phyloP scores from a whole-genome alignment of 2,113 vertebrate species.

The Crotalus tigris region DNA sequence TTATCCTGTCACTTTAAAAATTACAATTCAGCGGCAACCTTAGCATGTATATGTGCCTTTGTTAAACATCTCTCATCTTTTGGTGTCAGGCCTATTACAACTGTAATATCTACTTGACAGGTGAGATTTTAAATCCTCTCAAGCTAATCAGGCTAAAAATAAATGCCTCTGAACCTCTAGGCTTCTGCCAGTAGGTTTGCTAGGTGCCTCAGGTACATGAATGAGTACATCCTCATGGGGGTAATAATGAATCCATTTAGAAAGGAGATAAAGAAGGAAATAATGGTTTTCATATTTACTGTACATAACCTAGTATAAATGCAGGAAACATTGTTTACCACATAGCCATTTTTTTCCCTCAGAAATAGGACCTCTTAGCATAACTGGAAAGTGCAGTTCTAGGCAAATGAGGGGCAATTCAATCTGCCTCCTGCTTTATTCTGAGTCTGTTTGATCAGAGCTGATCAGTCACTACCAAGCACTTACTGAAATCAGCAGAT shows the following conservation, averaged over 20 bases:
- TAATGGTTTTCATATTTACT: neutral
- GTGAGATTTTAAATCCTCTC: neutral
- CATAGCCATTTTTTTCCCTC: neutral
- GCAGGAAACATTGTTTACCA: neutral
- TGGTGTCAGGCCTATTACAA: neutral
- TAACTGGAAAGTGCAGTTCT: neutral
- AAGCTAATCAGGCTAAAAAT: neutral
- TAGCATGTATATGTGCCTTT: neutral
- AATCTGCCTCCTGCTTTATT: slow-evolving; percentile 8
- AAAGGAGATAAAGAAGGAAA: neutral
- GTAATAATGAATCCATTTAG: neutral
- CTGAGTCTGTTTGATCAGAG: neutral
- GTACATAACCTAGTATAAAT: neutral
- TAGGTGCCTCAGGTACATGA: neutral
- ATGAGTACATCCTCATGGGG: neutral
- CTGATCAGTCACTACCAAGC: neutral
- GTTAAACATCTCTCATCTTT: neutral
- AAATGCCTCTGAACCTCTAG: neutral
- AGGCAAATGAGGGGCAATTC: slow-evolving; percentile 13
- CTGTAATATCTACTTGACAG: neutral
- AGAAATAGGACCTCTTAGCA: neutral
- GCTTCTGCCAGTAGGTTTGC: neutral
- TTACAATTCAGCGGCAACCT: neutral
- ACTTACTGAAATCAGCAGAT: slow-evolving; percentile 43
- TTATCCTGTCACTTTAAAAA: neutral